A percentile compares a stretch with the other conserved stretches of the same genome.
Conservation (phyloP, 2,113 vertebrate species). For the Ciconia stormi region DNA sequence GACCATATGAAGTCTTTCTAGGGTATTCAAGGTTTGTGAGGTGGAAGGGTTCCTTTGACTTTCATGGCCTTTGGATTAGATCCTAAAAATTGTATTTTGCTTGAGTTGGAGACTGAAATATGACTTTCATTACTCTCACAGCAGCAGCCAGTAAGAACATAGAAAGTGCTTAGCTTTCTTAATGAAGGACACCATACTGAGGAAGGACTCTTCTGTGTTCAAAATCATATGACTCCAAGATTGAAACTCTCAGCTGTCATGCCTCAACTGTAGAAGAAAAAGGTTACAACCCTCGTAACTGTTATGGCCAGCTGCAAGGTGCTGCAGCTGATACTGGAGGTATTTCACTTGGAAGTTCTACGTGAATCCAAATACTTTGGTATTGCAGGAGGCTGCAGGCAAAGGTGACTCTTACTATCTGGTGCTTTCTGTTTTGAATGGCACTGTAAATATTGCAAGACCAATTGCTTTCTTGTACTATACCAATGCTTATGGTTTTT, state of each 20-base stretch:
- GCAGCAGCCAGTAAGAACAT: not conserved
- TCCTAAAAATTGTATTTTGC: not conserved
- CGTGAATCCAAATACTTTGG: not conserved
- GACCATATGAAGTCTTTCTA: not conserved
- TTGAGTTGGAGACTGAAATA: not conserved
- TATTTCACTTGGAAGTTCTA: not conserved
- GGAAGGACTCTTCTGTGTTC: not conserved
- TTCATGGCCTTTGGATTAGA: not conserved
- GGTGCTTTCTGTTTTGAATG: not conserved
- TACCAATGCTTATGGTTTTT: not conserved
- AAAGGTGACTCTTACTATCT: not conserved
- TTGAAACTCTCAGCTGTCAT: not conserved
- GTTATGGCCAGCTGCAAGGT: not conserved
- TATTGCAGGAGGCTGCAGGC: not conserved
- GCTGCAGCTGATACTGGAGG: not conserved
- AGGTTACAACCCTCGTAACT: not conserved
- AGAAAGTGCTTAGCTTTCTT: not conserved
- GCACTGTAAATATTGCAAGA: not conserved
- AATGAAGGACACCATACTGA: not conserved
- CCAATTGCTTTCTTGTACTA: not conserved
- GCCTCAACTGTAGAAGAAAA: not conserved
- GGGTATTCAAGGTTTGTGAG: not conserved
- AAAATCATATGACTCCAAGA: not conserved
- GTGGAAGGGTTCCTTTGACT: not conserved
- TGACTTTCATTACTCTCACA: not conserved